These are phyloP conservation scores for Agrotis segetum DNA, from an alignment of 2,888 invertebrate species.

Conservation along the genomic window DNA sequence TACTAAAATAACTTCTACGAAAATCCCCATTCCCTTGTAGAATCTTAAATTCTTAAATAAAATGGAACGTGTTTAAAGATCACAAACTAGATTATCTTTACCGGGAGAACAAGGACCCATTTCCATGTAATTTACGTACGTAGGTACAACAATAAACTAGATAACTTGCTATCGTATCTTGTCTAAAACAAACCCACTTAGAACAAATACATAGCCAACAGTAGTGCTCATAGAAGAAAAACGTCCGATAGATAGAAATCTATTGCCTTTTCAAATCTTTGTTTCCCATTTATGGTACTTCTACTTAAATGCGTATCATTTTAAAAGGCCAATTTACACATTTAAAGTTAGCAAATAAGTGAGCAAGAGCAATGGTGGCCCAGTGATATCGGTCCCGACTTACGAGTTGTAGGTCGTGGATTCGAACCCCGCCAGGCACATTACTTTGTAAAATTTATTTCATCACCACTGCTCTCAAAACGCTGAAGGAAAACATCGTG, in stretches of 20 bases:
- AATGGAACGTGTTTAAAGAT: neutral
- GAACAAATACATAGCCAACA: neutral
- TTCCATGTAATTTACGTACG: neutral
- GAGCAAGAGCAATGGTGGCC: too few species aligned
- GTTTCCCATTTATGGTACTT: neutral
- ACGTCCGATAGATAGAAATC: constrained; percentile 22
- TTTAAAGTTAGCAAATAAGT: too few species aligned
- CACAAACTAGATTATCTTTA: neutral
- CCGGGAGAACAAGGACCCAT: neutral
- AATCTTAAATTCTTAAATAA: neutral
- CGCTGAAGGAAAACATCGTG: too few species aligned
- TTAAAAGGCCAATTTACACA: too few species aligned
- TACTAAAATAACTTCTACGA: neutral
- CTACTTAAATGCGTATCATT: neutral
- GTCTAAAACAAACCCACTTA: constrained; percentile 22
- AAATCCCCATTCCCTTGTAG: neutral
- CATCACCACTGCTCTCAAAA: too few species aligned
- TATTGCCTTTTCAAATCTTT: neutral
- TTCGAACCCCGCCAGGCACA: too few species aligned
- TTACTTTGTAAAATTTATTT: too few species aligned
- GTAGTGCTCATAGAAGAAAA: constrained; percentile 15
- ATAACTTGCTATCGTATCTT: neutral
- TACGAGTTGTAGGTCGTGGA: too few species aligned
- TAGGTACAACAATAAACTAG: constrained; percentile 7
- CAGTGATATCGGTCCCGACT: too few species aligned